phyloP scores from a whole-genome alignment of 2,113 vertebrate genomes.

The Excalfactoria chinensis region DNA sequence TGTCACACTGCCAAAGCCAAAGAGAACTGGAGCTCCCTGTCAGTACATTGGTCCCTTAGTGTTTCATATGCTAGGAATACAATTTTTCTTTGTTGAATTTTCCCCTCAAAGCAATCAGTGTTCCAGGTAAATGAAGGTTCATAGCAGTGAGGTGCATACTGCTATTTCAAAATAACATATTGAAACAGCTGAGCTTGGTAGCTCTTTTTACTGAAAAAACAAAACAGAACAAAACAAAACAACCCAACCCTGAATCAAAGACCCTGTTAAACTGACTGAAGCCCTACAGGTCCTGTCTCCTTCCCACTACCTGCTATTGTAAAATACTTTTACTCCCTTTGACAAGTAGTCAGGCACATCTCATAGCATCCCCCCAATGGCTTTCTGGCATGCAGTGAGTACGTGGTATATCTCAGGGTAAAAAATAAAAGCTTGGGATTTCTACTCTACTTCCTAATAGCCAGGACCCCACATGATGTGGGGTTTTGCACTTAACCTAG shows the following conservation, averaged over 20 bases:
- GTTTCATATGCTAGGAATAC: neutral
- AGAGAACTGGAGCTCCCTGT: neutral
- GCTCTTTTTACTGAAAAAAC: neutral
- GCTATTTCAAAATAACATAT: constrained; percentile 10
- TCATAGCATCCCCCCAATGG: neutral
- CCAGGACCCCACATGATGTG: neutral
- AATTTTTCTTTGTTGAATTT: constrained; percentile 15
- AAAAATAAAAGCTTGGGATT: neutral
- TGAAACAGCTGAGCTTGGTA: neutral
- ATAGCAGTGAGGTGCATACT: neutral
- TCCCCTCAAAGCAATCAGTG: neutral
- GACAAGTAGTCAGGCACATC: neutral
- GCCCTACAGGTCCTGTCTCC: neutral
- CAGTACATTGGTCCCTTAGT: neutral
- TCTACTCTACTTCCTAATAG: neutral
- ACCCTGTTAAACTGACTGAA: neutral
- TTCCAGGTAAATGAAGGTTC: neutral
- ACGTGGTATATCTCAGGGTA: neutral
- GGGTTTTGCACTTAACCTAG: neutral
- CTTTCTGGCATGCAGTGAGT: neutral
- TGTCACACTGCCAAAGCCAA: neutral
- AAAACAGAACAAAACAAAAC: neutral
- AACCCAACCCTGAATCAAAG: neutral
- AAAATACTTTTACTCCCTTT: neutral
- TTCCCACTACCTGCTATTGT: neutral